A percentile compares a stretch with the other conserved stretches of the same genome.
These are phyloP conservation scores for Chelonus insularis DNA, from an alignment of 1,140 invertebrate genomes.

Conservation along the genomic window DNA sequence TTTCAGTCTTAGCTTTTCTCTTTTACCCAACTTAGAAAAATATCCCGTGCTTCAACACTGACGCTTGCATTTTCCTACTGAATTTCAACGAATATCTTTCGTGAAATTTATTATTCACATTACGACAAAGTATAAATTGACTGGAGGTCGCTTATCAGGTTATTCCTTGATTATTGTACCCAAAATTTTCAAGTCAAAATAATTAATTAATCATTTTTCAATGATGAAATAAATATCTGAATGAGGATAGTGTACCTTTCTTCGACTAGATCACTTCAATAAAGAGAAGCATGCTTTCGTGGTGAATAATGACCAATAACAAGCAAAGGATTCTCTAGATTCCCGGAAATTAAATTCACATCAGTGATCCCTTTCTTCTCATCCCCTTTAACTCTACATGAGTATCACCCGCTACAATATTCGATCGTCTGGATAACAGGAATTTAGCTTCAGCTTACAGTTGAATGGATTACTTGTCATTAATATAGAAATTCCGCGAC, in stretches of 20 bases:
- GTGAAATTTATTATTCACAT: conserved; percentile 29
- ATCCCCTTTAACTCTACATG: too few relatives aligned
- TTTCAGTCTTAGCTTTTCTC: neutral
- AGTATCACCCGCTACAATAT: neutral
- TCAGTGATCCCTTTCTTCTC: conserved; percentile 3
- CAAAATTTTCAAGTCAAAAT: too few relatives aligned
- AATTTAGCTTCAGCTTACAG: neutral
- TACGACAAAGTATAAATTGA: conserved; percentile 25
- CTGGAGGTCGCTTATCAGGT: conserved; percentile 1
- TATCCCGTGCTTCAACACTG: conserved; percentile 12
- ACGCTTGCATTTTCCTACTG: conserved; percentile 33
- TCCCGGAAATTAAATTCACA: conserved; percentile 7
- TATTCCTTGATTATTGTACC: neutral
- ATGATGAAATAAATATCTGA: too few relatives aligned
- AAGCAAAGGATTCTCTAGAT: neutral
- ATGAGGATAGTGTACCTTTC: too few relatives aligned
- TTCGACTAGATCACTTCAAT: neutral
- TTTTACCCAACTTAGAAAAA: conserved; percentile 15
- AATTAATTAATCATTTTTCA: too few relatives aligned
- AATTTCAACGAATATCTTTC: conserved; percentile 26
- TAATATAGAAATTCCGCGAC: conserved; percentile 1
- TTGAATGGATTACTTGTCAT: neutral
- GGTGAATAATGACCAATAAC: neutral
- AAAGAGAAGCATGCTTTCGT: neutral
- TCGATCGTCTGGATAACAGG: neutral